These are phyloP conservation scores for Temnopleurus reevesii DNA, from an alignment of 53 echinoderm and acorn worm genomes.

Conservation along the genomic window DNA sequence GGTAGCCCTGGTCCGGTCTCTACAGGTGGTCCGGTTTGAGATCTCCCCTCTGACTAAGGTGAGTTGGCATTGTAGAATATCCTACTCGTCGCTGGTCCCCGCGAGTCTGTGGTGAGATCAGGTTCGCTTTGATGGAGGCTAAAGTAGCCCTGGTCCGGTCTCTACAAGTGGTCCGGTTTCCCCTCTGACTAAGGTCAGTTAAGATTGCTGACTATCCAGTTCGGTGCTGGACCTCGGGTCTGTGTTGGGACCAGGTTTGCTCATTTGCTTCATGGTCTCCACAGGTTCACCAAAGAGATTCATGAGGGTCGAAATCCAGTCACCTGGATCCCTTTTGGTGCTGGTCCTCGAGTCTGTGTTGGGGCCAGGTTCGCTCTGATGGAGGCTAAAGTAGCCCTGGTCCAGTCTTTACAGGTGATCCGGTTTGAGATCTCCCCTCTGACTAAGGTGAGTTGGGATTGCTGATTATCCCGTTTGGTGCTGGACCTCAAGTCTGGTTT, in stretches of 20 bases:
- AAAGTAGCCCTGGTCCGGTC: too few species aligned
- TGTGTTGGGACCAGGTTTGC: slow-evolving; percentile 52
- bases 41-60: background rate
- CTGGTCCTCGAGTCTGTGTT: too few species aligned
- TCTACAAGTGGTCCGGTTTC: too few species aligned
- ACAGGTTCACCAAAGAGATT: background rate
- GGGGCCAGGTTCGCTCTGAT: too few species aligned
- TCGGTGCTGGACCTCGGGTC: slow-evolving; percentile 59
- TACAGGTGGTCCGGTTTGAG: background rate
- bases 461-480: slow-evolving; percentile 60
- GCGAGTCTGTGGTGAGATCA: slow-evolving; percentile 55
- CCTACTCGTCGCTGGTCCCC: background rate
- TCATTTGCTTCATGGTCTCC: background rate
- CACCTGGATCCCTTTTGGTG: too few species aligned
- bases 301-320: background rate
- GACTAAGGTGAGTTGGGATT: too few species aligned
- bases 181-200: background rate
- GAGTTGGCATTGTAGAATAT: background rate
- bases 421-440: background rate
- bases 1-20: background rate
- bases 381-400: too few species aligned
- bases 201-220: background rate
- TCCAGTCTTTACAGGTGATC: too few species aligned
- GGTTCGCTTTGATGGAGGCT: slow-evolving; percentile 42
- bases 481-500: slow-evolving; percentile 58